Percentiles rank a stretch among this genome's conserved stretches.
These are phyloP conservation scores for Willowsia nigromaculata DNA, from an alignment of 2,888 invertebrate genomes.

Conservation along the genomic window DNA sequence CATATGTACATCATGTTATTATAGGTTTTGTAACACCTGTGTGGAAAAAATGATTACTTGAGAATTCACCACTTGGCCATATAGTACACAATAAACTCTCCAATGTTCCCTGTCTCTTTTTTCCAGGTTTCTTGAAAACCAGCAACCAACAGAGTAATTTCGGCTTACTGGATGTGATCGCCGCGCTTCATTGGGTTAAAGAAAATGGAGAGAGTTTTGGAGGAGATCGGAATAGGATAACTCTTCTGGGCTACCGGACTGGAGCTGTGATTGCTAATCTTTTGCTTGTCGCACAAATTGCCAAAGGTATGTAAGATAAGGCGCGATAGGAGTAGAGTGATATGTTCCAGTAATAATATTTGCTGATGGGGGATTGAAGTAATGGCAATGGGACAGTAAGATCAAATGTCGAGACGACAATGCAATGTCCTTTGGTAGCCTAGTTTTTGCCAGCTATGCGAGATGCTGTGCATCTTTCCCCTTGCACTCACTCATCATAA, in stretches of 20 bases:
- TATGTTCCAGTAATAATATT: not conserved
- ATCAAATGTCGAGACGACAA: too few species aligned
- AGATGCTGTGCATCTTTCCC: too few species aligned
- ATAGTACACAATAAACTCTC: not conserved
- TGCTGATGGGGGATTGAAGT: too few species aligned
- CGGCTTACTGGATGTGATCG: conserved; percentile 94
- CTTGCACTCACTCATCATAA: not conserved
- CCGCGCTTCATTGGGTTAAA: conserved; percentile 97
- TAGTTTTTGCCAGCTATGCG: too few species aligned
- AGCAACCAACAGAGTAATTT: conserved; percentile 95
- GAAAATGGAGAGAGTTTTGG: conserved; percentile 97
- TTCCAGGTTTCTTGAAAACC: conserved; percentile 90
- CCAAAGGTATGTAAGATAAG: conserved; percentile 86
- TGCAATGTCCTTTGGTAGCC: too few species aligned
- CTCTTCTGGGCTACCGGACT: conserved; percentile 96
- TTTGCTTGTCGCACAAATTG: conserved; percentile 96
- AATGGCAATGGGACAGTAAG: too few species aligned
- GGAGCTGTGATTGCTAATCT: conserved; percentile 98
- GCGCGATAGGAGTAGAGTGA: not conserved
- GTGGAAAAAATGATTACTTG: conserved; percentile 28
- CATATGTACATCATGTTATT: not conserved
- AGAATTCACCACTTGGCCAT: conserved; percentile 28
- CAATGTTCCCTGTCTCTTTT: not conserved
- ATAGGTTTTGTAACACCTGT: conserved; percentile 59
- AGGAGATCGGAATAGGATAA: conserved; percentile 95